These are phyloP conservation scores for Sandelia bainsii DNA, from an alignment of 2,797 vertebrate species.

Conservation along the genomic window DNA sequence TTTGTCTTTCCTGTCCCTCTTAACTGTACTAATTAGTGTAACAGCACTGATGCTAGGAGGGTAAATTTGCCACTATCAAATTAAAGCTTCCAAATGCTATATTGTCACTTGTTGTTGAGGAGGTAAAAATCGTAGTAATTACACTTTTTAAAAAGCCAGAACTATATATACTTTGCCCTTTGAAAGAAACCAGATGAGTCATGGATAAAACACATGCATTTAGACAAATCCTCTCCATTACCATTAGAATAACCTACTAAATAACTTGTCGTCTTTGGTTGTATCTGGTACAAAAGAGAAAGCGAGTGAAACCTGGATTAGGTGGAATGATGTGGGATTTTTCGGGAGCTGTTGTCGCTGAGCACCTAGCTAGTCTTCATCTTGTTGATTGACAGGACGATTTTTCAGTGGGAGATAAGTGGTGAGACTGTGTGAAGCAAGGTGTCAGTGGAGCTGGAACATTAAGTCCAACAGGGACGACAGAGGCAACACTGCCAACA, in stretches of 20 bases:
- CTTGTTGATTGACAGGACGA: conserved; percentile 55
- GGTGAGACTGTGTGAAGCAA: conserved; percentile 65
- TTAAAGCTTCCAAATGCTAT: background rate
- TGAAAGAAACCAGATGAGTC: conserved; percentile 18
- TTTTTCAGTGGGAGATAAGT: conserved; percentile 56
- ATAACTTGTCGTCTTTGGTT: conserved; percentile 26
- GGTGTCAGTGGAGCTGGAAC: conserved; percentile 64
- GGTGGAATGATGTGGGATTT: conserved; percentile 18
- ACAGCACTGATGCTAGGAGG: background rate
- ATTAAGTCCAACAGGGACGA: conserved; percentile 40
- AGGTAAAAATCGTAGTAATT: conserved; percentile 2
- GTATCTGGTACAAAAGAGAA: conserved; percentile 17
- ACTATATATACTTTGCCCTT: background rate
- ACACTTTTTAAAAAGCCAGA: background rate
- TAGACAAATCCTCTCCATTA: conserved; percentile 26
- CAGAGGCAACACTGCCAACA: conserved; percentile 32
- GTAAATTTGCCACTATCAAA: conserved; percentile 5
- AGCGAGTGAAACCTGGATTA: conserved; percentile 8
- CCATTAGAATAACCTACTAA: conserved; percentile 26
- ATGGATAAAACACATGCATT: conserved; percentile 24
- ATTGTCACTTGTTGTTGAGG: background rate
- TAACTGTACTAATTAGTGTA: background rate
- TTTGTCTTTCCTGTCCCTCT: conserved; percentile 2
- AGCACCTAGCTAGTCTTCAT: conserved; percentile 17
- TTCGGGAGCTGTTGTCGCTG: conserved; percentile 7